A percentile compares a stretch with the other conserved stretches of the same genome.
These are phyloP conservation scores for Trichosurus vulpecula DNA, from an alignment of 2,797 vertebrate genomes.

Conservation along the genomic window DNA sequence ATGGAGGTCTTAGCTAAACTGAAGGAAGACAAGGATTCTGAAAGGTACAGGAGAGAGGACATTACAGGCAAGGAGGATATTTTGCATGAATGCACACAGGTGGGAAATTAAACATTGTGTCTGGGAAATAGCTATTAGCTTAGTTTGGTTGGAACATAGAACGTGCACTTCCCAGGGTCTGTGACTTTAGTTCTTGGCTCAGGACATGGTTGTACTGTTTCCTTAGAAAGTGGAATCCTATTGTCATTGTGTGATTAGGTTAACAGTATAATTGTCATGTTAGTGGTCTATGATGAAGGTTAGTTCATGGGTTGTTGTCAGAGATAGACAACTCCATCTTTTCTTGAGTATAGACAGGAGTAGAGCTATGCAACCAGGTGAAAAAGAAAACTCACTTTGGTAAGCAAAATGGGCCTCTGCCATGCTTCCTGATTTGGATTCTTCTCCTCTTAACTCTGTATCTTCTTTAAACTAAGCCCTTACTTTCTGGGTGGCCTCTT, in stretches of 20 bases:
- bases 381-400: background rate
- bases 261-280: background rate
- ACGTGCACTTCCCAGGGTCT: background rate
- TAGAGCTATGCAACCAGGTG: background rate
- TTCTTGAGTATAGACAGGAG: background rate
- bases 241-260: background rate
- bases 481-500: background rate
- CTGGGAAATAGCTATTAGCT: background rate
- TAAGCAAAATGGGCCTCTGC: background rate
- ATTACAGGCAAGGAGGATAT: background rate
- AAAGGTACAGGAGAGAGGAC: background rate
- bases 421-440: background rate
- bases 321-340: background rate
- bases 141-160: background rate
- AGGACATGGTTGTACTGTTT: background rate
- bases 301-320: background rate
- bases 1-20: background rate
- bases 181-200: background rate
- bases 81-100: background rate
- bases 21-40: background rate
- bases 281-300: background rate
- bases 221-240: background rate
- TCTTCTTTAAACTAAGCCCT: background rate
- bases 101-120: background rate
- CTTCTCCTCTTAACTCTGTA: background rate